Evolutionary conservation across 1,140 invertebrate species (phyloP).

Genomic region (Maniola jurtina): DNA sequence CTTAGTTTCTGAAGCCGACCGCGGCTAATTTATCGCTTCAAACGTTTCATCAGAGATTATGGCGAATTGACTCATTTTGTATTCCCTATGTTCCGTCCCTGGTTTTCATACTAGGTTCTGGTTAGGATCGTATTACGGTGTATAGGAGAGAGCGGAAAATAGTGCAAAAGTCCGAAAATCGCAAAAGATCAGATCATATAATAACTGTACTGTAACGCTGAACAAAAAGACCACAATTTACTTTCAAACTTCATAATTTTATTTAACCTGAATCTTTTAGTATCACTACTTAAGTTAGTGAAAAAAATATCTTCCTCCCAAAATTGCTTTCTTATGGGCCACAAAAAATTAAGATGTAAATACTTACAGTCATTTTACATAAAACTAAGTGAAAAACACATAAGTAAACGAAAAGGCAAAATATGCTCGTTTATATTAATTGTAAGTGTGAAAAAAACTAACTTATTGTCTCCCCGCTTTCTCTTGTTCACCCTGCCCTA

Average conservation of each 20-base stretch:
- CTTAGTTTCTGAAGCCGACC: not conserved
- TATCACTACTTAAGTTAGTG: no score
- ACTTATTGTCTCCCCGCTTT: not conserved
- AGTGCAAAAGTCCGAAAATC: not conserved
- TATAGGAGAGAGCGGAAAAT: slow-evolving; percentile 5
- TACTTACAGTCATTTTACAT: not conserved
- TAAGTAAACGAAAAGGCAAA: not conserved
- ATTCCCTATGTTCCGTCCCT: slow-evolving; percentile 10
- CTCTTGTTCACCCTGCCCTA: not conserved
- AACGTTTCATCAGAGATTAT: slow-evolving; percentile 18
- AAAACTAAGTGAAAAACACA: not conserved
- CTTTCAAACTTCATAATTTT: no score
- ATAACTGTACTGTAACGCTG: not conserved
- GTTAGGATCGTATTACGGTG: not conserved
- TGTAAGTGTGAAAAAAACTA: not conserved
- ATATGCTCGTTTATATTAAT: not conserved
- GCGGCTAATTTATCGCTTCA: slow-evolving; percentile 12
- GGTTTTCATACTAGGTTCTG: slow-evolving; percentile 9
- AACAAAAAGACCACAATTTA: not conserved
- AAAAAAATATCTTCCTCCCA: no score
- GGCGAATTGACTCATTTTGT: slow-evolving; percentile 14
- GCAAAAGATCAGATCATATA: not conserved
- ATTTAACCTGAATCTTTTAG: no score
- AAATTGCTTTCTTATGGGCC: no score
- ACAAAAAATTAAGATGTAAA: no score